Percentiles rank a stretch among this genome's conserved stretches.
These are phyloP conservation scores for Cataglyphis cursor DNA, from an alignment of 2,888 invertebrate genomes.

Conservation along the genomic window DNA sequence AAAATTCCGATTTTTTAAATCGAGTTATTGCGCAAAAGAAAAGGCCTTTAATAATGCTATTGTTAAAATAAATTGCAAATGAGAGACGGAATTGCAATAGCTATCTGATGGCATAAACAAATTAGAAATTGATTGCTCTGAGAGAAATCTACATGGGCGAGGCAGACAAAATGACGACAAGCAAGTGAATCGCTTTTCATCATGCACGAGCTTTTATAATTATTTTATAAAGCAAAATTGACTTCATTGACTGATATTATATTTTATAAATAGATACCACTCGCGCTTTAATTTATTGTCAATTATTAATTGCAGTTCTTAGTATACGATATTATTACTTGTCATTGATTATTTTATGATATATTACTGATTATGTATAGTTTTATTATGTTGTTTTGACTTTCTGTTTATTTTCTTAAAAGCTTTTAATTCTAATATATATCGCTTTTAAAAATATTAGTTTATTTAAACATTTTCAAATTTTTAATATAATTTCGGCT, in stretches of 20 bases:
- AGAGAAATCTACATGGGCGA: not conserved
- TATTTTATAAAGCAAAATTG: constrained; percentile 9
- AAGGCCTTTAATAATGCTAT: constrained; percentile 37
- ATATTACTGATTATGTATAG: not conserved
- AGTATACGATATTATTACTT: not conserved
- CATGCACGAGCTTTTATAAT: not conserved
- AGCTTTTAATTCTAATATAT: not conserved
- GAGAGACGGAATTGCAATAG: constrained; percentile 31
- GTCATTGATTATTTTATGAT: not conserved
- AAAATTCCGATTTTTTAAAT: not conserved
- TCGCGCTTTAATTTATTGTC: not conserved
- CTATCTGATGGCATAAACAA: constrained; percentile 39
- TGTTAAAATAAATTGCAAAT: constrained; percentile 45
- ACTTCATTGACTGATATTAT: not conserved
- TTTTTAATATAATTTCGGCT: not conserved
- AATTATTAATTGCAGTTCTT: not conserved
- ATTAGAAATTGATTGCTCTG: constrained; percentile 53
- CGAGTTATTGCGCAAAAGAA: not conserved
- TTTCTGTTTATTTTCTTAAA: not conserved
- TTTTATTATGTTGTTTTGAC: not conserved
- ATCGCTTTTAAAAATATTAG: not conserved
- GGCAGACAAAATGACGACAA: not conserved
- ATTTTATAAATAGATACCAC: not conserved
- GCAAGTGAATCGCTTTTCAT: constrained; percentile 24
- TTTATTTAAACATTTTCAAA: not conserved